Evolutionary conservation across 2,113 vertebrate genomes (phyloP).

Genomic region (Ptilorrhoa leucosticta): DNA sequence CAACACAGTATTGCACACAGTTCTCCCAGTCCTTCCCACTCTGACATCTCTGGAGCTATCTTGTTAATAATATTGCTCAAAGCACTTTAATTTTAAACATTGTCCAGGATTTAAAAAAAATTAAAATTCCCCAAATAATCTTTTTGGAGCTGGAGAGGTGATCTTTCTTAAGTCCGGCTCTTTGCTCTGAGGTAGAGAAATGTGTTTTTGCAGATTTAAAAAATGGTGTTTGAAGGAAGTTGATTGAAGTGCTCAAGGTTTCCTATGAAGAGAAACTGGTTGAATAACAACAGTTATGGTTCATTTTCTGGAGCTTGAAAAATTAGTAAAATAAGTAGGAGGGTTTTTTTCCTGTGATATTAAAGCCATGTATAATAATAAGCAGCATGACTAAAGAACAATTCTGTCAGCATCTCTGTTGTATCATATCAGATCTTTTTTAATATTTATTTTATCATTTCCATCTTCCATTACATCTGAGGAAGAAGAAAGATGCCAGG

Average conservation of each 20-base stretch:
- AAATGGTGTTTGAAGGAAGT: not conserved
- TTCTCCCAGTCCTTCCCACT: not conserved
- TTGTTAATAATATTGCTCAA: not conserved
- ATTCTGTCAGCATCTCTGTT: not conserved
- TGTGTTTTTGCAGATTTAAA: not conserved
- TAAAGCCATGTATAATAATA: not conserved
- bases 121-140: not conserved
- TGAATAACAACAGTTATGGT: not conserved
- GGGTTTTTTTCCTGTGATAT: not conserved
- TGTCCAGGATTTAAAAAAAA: rapidly evolving
- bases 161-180: not conserved
- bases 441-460: not conserved
- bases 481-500: not conserved
- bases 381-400: not conserved
- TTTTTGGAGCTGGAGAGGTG: not conserved
- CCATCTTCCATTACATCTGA: not conserved
- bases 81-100: not conserved
- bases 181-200: not conserved
- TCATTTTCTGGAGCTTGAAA: not conserved
- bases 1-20: rapidly evolving
- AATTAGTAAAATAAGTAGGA: not conserved
- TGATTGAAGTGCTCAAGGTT: not conserved
- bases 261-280: not conserved
- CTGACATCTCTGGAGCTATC: not conserved
- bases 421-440: not conserved